phyloP scores from a whole-genome alignment of 1,140 invertebrate species.

The Magallana gigas region DNA sequence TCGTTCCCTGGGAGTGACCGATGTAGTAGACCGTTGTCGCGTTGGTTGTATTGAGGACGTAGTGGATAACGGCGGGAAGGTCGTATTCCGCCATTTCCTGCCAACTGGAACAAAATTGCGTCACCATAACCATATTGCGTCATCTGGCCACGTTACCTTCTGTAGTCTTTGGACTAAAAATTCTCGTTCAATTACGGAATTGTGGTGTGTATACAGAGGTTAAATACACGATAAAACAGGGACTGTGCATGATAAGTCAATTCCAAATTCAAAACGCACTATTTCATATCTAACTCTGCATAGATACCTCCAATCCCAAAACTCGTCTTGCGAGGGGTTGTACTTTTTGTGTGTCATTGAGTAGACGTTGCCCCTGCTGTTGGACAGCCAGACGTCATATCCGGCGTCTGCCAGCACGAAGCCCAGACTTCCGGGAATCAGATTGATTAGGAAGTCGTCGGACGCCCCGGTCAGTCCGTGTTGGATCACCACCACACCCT shows the following conservation, averaged over 20 bases:
- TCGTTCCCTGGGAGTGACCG: conserved; percentile 86
- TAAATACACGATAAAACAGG: too few species aligned
- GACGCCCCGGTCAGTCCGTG: conserved; percentile 67
- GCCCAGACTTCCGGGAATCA: conserved; percentile 62
- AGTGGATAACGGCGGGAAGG: conserved; percentile 85
- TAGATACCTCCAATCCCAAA: conserved; percentile 85
- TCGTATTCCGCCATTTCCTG: conserved; percentile 89
- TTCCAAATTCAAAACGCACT: too few species aligned
- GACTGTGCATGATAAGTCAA: too few species aligned
- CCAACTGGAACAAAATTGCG: conserved; percentile 80
- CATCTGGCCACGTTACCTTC: too few species aligned
- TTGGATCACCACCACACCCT: conserved; percentile 62
- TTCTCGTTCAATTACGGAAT: too few species aligned
- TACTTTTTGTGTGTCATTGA: conserved; percentile 79
- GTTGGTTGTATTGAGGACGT: conserved; percentile 82
- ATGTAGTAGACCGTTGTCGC: conserved; percentile 84
- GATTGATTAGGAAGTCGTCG: conserved; percentile 63
- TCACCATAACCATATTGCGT: too few species aligned
- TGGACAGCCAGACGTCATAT: conserved; percentile 88
- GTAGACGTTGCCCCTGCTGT: conserved; percentile 84
- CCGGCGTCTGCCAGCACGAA: conserved; percentile 84
- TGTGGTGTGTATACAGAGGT: too few species aligned
- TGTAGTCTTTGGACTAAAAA: too few species aligned
- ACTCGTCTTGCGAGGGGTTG: conserved; percentile 81
- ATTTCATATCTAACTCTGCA: too few species aligned